These are phyloP conservation scores for Paralvinella palmiformis DNA, from an alignment of 1,140 invertebrate genomes.

Conservation along the genomic window DNA sequence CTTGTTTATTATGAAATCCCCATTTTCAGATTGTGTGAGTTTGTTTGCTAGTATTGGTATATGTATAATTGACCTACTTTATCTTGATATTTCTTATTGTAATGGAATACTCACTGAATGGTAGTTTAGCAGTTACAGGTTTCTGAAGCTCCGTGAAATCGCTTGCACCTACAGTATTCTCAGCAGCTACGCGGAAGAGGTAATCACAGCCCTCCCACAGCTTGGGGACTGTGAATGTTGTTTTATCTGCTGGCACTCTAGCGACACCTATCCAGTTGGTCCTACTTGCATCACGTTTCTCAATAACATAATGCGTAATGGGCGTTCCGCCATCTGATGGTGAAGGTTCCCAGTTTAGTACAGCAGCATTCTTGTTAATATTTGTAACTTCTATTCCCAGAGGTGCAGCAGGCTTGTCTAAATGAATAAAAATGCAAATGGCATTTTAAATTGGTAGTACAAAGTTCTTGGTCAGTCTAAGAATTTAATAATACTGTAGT, in stretches of 20 bases:
- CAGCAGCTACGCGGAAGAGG: constrained; percentile 84
- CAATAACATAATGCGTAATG: constrained; percentile 77
- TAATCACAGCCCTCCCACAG: constrained; percentile 91
- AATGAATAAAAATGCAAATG: background rate
- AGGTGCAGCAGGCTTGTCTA: constrained; percentile 20
- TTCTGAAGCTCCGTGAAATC: constrained; percentile 71
- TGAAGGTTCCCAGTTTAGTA: constrained; percentile 57
- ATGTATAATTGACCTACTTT: background rate
- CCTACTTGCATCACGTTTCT: constrained; percentile 75
- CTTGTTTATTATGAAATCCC: too few relatives aligned
- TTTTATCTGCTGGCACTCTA: constrained; percentile 5
- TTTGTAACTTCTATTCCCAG: constrained; percentile 55
- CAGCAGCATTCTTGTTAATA: constrained; percentile 68
- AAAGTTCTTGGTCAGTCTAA: background rate
- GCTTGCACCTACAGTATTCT: constrained; percentile 87
- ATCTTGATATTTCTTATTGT: background rate
- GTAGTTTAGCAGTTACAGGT: constrained; percentile 33
- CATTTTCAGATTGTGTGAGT: too few relatives aligned
- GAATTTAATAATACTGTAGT: background rate
- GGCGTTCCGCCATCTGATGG: constrained; percentile 29
- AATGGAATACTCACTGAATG: constrained; percentile 32
- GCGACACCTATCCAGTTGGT: constrained; percentile 18
- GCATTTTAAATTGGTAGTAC: background rate
- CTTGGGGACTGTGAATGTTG: constrained; percentile 67
- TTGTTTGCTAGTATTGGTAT: background rate